These are phyloP conservation scores for Alectoris magna DNA, from an alignment of 2,797 vertebrate genomes.

Conservation along the genomic window DNA sequence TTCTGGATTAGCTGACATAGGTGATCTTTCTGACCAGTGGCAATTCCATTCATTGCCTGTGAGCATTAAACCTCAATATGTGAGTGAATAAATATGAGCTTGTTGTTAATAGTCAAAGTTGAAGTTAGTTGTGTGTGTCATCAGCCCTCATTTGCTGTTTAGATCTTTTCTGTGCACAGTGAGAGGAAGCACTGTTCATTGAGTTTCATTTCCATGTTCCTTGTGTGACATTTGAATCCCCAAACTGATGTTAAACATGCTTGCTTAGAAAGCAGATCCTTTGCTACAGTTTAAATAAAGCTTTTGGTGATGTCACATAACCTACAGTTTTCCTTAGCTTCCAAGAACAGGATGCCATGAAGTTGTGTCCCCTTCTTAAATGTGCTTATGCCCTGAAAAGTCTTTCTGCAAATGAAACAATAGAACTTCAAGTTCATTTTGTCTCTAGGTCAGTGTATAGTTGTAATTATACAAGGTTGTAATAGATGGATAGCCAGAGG, in stretches of 20 bases:
- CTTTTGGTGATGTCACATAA: neutral
- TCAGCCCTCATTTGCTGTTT: neutral
- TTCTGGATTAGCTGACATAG: neutral
- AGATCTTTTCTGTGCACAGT: neutral
- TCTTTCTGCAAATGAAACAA: neutral
- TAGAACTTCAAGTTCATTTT: neutral
- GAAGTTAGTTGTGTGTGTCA: neutral
- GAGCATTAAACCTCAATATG: neutral
- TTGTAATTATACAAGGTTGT: too few relatives aligned
- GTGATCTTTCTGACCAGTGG: neutral
- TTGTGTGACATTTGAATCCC: neutral
- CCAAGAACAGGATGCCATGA: neutral
- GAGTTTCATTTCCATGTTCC: neutral
- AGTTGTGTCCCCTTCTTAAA: neutral
- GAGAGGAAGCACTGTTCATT: neutral
- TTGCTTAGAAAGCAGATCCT: neutral
- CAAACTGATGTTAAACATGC: fast-evolving
- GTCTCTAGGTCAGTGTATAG: neutral
- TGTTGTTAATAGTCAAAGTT: neutral
- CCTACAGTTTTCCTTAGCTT: neutral
- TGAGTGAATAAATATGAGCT: neutral
- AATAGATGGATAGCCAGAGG: too few relatives aligned
- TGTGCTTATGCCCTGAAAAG: neutral
- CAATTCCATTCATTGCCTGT: neutral
- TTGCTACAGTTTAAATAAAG: neutral